Conservation (phyloP, 2,888 invertebrate genomes). For the Teinopalpus imperialis region DNA sequence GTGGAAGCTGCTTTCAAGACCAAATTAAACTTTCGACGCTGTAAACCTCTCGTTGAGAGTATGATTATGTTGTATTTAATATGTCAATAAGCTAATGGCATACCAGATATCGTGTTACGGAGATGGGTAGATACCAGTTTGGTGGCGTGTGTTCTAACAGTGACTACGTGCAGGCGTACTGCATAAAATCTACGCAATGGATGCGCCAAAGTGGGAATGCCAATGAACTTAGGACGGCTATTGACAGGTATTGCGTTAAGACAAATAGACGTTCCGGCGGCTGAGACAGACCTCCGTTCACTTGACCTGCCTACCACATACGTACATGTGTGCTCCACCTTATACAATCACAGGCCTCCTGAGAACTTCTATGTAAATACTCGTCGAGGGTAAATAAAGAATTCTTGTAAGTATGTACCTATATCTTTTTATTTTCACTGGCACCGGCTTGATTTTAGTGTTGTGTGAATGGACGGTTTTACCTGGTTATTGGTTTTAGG, state of each 20-base stretch:
- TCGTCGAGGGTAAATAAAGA: constrained; percentile 68
- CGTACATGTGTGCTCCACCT: constrained; percentile 42
- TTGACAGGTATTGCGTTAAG: constrained; percentile 81
- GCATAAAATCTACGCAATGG: constrained; percentile 74
- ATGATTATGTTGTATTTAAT: constrained; percentile 69
- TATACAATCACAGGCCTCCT: constrained; percentile 64
- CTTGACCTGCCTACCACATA: constrained; percentile 61
- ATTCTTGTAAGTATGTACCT: constrained; percentile 63
- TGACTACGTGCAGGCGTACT: constrained; percentile 57
- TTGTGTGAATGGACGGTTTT: constrained; percentile 25
- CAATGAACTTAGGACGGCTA: constrained; percentile 79
- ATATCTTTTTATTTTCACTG: constrained; percentile 31
- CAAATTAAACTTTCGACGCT: constrained; percentile 39
- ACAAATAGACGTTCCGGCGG: constrained; percentile 76
- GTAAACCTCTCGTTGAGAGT: constrained; percentile 56
- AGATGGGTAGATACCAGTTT: constrained; percentile 61
- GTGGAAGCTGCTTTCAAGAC: constrained; percentile 26
- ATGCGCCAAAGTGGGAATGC: constrained; percentile 77
- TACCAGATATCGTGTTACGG: constrained; percentile 69
- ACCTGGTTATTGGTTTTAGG: constrained; percentile 10
- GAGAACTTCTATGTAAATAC: constrained; percentile 75
- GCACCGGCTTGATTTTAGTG: constrained; percentile 14
- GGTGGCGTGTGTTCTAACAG: constrained; percentile 56
- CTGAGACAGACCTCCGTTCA: constrained; percentile 74
- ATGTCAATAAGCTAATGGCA: constrained; percentile 75